Evolutionary conservation across 2,113 vertebrate genomes (phyloP), one percentile per base, ranked within the genome.

Genomic region (Corydoras sp.): DNA sequence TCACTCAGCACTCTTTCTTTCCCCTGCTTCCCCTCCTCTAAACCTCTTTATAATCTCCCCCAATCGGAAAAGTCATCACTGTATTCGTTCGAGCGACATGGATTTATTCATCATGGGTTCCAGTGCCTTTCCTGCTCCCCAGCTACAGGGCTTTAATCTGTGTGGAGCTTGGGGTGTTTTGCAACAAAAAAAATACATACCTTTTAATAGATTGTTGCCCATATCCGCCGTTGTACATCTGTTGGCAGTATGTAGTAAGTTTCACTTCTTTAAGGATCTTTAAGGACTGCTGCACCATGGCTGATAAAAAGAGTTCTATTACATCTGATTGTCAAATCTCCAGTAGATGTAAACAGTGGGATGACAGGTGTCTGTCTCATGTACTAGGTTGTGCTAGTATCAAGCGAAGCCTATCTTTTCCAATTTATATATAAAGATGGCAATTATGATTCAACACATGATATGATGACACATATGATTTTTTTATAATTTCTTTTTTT

Each of bases 261-360:
- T 68, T n/a, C 65, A 65, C 32, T 49, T 24, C n/a, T n/a, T n/a
- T n/a, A n/a, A n/a, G 64, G 62, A 14, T 31, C 14, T 15, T 71
- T 50, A 43, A 53, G 48, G 31, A 60, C n/a, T 24, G 29, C 12
- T 29, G 32, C 43, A 14, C 67, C 51, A 58, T 58, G 43, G 61
- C 31, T 73, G 60, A 69, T 69, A 77, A 62, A 65, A 50, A 48
- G 51, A 70, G 32, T 56, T 56, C 13, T 53, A 70, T 63, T 67
- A 69, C 58, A 59, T 65, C 24, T 43, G 35, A 18, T 18, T 68
- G 64, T 29, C 72, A 65, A 58, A 63, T 68, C 61, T 65, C 31
- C 49, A 69, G 50, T 15, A 64, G 61, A 77, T 87, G 89, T 89
- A 87, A 89, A 80, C 80, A 79, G 69, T 74, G 74, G 81, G 82